phyloP scores from a whole-genome alignment of 2,113 vertebrate species.

The Bufo gargarizans region DNA sequence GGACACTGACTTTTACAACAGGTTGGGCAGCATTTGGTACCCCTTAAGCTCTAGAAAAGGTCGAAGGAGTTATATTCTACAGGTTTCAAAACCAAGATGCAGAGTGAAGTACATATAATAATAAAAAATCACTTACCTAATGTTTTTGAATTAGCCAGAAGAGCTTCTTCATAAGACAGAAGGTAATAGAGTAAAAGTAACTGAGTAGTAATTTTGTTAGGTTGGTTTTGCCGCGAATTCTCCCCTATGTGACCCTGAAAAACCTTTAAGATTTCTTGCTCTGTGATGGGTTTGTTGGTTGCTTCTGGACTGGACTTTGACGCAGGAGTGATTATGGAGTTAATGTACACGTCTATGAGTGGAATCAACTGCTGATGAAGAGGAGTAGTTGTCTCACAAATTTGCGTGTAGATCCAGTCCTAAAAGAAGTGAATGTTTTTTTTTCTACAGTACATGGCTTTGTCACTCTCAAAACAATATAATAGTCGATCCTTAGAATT shows the following conservation, averaged over 20 bases:
- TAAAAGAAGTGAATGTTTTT: conserved; percentile 59
- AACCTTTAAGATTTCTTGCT: conserved; percentile 93
- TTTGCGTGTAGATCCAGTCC: conserved; percentile 98
- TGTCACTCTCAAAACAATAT: too few relatives aligned
- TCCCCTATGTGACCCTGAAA: conserved; percentile 87
- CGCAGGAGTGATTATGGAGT: conserved; percentile 95
- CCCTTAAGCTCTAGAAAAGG: too few relatives aligned
- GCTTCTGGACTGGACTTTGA: conserved; percentile 97
- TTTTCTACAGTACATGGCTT: too few relatives aligned
- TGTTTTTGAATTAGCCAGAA: conserved; percentile 90
- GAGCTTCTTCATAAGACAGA: conserved; percentile 94
- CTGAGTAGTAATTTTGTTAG: conserved; percentile 91
- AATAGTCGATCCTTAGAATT: too few relatives aligned
- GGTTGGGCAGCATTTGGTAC: too few relatives aligned
- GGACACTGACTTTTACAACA: too few relatives aligned
- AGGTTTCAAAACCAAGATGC: neutral
- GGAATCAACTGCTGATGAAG: conserved; percentile 95
- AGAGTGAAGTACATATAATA: neutral
- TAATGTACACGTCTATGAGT: conserved; percentile 95
- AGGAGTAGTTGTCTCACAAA: conserved; percentile 91
- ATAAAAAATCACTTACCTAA: conserved; percentile 77
- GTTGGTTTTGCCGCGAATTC: conserved; percentile 70
- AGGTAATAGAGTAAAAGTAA: conserved; percentile 95
- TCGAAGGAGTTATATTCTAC: neutral
- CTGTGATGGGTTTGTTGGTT: conserved; percentile 96